Evolutionary conservation across 2,797 vertebrate genomes (phyloP).

Genomic region (Phoeniculus purpureus): DNA sequence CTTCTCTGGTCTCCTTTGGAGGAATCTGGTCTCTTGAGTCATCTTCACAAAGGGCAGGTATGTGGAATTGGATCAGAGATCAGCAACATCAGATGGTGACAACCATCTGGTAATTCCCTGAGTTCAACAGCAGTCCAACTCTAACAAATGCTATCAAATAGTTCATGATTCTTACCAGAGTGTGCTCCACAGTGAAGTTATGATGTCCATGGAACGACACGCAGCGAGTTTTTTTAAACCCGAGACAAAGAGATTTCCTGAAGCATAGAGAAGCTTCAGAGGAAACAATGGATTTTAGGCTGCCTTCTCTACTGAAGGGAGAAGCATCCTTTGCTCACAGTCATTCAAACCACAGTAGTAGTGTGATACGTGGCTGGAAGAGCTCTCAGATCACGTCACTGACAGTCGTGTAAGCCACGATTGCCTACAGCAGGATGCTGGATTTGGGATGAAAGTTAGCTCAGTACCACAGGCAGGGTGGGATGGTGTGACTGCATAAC

Average conservation of each 20-base stretch:
- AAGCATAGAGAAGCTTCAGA: background rate
- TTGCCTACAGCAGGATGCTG: background rate
- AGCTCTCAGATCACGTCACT: background rate
- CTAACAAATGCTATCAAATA: background rate
- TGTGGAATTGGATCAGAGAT: background rate
- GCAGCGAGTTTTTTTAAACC: background rate
- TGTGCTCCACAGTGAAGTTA: background rate
- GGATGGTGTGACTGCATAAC: accelerated
- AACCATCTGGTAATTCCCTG: background rate
- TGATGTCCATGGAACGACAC: background rate
- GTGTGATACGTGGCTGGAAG: constrained; percentile 10
- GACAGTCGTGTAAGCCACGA: background rate
- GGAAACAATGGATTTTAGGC: background rate
- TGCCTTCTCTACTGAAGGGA: background rate
- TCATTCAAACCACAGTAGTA: background rate
- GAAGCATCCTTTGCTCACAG: background rate
- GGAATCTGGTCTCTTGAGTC: background rate
- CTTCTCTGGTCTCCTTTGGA: background rate
- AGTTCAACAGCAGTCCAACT: background rate
- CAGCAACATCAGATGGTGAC: background rate
- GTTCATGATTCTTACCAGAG: background rate
- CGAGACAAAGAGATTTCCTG: background rate
- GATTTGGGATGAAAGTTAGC: background rate
- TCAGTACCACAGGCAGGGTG: background rate
- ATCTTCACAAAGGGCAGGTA: background rate